Evolutionary conservation across 2,797 vertebrate species (phyloP).

Genomic region (Todus mexicanus): DNA sequence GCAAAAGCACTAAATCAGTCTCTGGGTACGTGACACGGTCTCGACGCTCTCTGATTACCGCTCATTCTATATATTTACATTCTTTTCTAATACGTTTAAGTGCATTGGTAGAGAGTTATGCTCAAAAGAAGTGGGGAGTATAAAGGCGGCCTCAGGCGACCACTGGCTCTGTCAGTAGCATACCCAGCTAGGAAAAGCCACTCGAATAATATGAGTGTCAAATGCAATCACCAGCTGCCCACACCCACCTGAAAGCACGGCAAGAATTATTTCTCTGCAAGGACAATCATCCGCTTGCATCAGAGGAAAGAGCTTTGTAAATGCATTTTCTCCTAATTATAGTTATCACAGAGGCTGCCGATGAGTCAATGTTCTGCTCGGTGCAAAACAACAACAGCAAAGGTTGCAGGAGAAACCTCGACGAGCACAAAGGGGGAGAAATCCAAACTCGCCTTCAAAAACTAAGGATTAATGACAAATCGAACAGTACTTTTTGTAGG

Average conservation of each 20-base stretch:
- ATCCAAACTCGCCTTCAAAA: background rate
- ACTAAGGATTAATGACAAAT: background rate
- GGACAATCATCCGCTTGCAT: constrained; percentile 35
- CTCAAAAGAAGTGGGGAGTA: background rate
- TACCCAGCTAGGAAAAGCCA: constrained; percentile 4
- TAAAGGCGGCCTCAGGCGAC: background rate
- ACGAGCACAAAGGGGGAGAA: background rate
- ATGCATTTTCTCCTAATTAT: constrained; percentile 60
- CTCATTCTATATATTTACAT: background rate
- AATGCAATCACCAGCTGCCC: background rate
- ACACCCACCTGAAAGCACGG: constrained; percentile 22
- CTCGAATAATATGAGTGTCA: background rate
- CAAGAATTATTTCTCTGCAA: constrained; percentile 29
- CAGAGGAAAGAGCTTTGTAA: constrained; percentile 52
- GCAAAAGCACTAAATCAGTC: background rate
- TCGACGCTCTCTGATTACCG: background rate
- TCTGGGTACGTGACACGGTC: background rate
- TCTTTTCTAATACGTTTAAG: background rate
- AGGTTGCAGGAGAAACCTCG: background rate
- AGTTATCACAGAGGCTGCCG: constrained; percentile 40
- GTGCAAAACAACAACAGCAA: constrained; percentile 42
- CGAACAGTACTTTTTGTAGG: background rate
- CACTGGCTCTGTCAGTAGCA: background rate
- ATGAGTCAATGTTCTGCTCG: constrained; percentile 41
- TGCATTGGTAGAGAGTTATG: background rate